A percentile compares a stretch with the other conserved stretches of the same genome.
Conservation (phyloP, 2,888 invertebrate genomes). For the Xestoiulus laeticollis region DNA sequence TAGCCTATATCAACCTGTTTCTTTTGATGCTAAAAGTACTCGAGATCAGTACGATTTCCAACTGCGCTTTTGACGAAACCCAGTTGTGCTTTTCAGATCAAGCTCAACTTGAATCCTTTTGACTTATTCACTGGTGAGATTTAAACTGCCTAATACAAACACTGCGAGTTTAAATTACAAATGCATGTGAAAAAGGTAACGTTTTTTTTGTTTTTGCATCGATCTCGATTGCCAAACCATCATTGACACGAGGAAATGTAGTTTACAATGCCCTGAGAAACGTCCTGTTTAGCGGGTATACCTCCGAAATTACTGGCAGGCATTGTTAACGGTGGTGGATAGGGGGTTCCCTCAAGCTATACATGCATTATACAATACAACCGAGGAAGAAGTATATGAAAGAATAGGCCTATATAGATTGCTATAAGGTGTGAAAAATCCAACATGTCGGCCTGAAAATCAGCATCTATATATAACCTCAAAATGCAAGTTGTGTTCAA, state of each 20-base stretch:
- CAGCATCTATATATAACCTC: neutral
- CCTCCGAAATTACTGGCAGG: neutral
- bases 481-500: neutral
- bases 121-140: neutral
- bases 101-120: neutral
- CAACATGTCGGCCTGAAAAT: neutral
- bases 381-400: neutral
- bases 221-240: conserved; percentile 8
- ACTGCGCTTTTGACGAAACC: conserved; percentile 6
- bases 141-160: neutral
- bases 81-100: conserved; percentile 2
- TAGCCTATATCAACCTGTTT: neutral
- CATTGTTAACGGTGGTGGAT: neutral
- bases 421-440: conserved; percentile 16
- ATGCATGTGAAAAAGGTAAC: conserved; percentile 14
- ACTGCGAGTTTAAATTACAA: neutral
- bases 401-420: too few species aligned
- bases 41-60: neutral
- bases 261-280: conserved; percentile 2
- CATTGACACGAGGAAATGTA: neutral
- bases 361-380: neutral
- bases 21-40: neutral
- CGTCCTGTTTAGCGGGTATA: neutral
- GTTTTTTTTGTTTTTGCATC: conserved; percentile 11
- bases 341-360: neutral